These are phyloP conservation scores for Xylocopa sonorina DNA, from an alignment of 1,140 invertebrate species.

Conservation along the genomic window DNA sequence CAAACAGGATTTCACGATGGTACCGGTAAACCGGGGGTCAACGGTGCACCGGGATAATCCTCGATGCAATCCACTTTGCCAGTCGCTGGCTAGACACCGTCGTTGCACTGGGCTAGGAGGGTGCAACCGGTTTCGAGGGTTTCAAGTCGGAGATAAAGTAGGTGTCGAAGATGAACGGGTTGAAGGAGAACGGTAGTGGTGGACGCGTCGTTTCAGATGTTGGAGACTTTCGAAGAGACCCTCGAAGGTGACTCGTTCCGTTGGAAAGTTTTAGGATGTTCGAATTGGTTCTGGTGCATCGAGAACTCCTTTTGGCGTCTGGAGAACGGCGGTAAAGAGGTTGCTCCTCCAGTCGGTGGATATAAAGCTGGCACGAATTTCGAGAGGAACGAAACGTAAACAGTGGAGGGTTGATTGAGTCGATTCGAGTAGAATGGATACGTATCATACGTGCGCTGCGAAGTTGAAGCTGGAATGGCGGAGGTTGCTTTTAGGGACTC, in stretches of 20 bases:
- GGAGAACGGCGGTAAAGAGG: no score
- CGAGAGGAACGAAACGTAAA: slow-evolving; percentile 8
- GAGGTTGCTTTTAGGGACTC: slow-evolving; percentile 4
- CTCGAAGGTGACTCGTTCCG: slow-evolving; percentile 70
- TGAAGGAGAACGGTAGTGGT: slow-evolving; percentile 17
- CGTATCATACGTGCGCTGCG: neutral
- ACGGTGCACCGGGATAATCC: slow-evolving; percentile 58
- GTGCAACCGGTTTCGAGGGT: slow-evolving; percentile 1
- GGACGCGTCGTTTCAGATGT: slow-evolving; percentile 48
- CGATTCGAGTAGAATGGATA: slow-evolving; percentile 18
- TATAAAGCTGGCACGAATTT: slow-evolving; percentile 39
- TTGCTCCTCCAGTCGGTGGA: slow-evolving; percentile 14
- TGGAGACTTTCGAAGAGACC: slow-evolving; percentile 49
- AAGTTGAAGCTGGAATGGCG: slow-evolving; percentile 22
- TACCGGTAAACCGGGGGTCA: slow-evolving; percentile 51
- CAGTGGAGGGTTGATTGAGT: slow-evolving; percentile 12
- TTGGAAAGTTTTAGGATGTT: neutral
- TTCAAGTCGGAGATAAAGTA: slow-evolving; percentile 14
- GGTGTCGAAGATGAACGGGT: neutral
- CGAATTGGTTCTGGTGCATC: neutral
- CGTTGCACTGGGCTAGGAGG: slow-evolving; percentile 4
- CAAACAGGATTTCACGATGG: slow-evolving; percentile 62
- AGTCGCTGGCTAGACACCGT: slow-evolving; percentile 1
- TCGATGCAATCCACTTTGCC: slow-evolving; percentile 57
- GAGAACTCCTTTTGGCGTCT: slow-evolving; percentile 25